A percentile compares a stretch with the other conserved stretches of the same genome.
Conservation (phyloP, 2,797 vertebrate species). For the Hybognathus amarus region DNA sequence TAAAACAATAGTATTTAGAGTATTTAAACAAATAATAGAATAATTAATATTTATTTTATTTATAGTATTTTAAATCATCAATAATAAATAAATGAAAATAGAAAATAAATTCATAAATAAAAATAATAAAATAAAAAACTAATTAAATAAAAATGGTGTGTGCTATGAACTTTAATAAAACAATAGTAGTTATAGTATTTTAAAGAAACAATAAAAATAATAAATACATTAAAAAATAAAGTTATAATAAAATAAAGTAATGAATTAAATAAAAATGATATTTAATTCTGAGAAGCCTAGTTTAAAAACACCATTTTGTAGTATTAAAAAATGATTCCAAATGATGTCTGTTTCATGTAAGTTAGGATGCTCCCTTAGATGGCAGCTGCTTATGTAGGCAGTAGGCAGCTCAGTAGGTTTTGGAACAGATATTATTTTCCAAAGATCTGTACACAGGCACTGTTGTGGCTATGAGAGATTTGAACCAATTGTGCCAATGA, state of each 20-base stretch:
- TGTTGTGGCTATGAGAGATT: slow-evolving; percentile 27
- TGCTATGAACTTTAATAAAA: not conserved
- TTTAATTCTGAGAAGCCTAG: not conserved
- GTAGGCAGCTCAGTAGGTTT: not conserved
- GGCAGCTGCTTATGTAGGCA: not conserved
- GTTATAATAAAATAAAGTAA: not conserved
- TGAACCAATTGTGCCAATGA: slow-evolving; percentile 15
- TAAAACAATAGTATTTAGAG: not conserved
- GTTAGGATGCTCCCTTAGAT: not conserved
- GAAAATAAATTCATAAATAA: not conserved
- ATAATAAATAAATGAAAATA: not conserved
- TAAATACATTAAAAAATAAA: not conserved
- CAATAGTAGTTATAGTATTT: not conserved
- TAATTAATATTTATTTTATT: not conserved
- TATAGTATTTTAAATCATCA: not conserved
- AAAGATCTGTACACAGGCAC: not conserved
- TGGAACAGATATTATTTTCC: not conserved
- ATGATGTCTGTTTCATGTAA: not conserved
- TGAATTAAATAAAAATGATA: not conserved
- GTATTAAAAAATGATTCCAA: not conserved
- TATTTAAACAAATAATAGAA: not conserved
- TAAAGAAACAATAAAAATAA: not conserved
- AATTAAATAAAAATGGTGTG: not conserved
- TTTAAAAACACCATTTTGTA: not conserved
- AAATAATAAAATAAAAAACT: not conserved